phyloP scores from a whole-genome alignment of 2,888 invertebrate species.

The Sminthurides aquaticus region DNA sequence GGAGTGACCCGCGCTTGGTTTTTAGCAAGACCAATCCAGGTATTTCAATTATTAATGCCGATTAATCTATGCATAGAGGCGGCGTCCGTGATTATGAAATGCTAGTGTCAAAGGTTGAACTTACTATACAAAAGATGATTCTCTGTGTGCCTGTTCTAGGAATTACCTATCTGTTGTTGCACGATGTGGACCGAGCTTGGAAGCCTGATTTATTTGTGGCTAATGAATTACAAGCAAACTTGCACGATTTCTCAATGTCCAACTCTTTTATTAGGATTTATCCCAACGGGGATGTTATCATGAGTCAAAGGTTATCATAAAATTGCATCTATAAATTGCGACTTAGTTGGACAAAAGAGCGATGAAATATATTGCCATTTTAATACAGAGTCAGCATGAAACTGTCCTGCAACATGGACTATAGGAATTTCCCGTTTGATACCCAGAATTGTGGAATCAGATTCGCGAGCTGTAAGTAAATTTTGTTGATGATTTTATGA shows the following conservation, averaged over 20 bases:
- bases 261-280: constrained; percentile 46
- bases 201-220: constrained; percentile 50
- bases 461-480: constrained; percentile 48
- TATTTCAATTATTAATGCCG: no score
- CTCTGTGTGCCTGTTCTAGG: no score
- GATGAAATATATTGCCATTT: background rate
- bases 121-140: no score
- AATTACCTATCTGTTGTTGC: constrained; percentile 31
- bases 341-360: background rate
- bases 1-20: constrained; percentile 37
- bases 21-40: background rate
- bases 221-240: constrained; percentile 49
- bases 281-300: constrained; percentile 28
- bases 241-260: constrained; percentile 46
- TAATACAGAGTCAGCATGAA: constrained; percentile 47
- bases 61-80: background rate
- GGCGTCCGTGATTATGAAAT: background rate
- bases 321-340: background rate
- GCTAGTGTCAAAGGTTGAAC: background rate
- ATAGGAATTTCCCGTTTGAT: constrained; percentile 50
- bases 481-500: background rate
- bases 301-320: constrained; percentile 27
- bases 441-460: constrained; percentile 48
- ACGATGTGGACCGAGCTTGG: constrained; percentile 47
- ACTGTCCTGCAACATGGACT: constrained; percentile 49